A percentile compares a stretch with the other conserved stretches of the same genome.
Conservation (phyloP, 1,140 invertebrate genomes). For the Eurytemora carolleeae region DNA sequence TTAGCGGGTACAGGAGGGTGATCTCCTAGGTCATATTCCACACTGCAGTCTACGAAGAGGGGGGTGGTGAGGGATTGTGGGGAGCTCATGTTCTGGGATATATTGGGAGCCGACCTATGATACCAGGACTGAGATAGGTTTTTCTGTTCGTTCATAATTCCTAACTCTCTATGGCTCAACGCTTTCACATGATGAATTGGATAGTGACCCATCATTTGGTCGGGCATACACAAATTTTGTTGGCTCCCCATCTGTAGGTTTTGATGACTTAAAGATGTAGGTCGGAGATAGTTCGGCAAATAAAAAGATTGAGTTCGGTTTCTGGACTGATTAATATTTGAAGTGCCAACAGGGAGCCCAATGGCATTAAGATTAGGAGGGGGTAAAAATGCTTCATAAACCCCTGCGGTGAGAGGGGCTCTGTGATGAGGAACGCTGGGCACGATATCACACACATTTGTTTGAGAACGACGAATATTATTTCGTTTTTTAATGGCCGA, state of each 20-base stretch:
- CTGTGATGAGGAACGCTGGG: neutral
- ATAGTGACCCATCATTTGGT: neutral
- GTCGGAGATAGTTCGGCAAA: neutral
- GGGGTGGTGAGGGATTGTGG: slow-evolving; percentile 1
- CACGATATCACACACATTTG: neutral
- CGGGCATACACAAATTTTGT: neutral
- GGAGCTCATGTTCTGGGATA: neutral
- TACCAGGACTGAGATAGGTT: no score
- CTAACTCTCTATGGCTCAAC: no score
- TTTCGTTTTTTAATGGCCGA: no score
- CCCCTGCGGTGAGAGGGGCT: neutral
- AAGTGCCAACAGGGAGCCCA: neutral
- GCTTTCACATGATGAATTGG: neutral
- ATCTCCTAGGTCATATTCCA: slow-evolving; percentile 13
- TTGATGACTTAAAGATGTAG: neutral
- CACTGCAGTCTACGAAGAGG: slow-evolving; percentile 13
- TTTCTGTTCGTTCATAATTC: no score
- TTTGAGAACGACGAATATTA: no score
- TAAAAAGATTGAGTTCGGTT: neutral
- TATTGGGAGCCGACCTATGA: neutral
- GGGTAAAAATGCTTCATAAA: neutral
- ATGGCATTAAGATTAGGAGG: neutral
- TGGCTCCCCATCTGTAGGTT: neutral
- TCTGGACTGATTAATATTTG: no score
- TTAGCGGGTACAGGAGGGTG: slow-evolving; percentile 4